Evolutionary conservation across 2,113 vertebrate species (phyloP).

Genomic region (Otis tarda): DNA sequence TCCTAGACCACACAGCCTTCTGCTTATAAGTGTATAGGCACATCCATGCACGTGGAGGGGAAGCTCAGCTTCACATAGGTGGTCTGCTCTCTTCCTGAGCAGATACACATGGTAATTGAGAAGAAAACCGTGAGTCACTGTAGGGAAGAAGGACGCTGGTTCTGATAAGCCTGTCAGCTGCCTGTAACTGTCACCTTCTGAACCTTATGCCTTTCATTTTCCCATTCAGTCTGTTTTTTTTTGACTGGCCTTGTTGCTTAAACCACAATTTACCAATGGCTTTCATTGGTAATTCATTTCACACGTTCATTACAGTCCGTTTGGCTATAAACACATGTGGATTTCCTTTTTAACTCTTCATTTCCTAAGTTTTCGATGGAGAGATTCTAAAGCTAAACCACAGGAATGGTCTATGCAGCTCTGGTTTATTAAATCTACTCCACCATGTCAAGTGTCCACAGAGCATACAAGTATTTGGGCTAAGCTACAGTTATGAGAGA

Average conservation of each 20-base stretch:
- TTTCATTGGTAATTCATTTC: conserved; percentile 65
- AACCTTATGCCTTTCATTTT: not conserved
- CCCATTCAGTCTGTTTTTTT: not conserved
- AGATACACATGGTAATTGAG: not conserved
- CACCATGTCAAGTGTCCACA: not conserved
- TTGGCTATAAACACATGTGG: conserved; percentile 60
- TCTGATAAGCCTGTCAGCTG: not conserved
- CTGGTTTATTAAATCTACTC: conserved; percentile 62
- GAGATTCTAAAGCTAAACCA: conserved; percentile 62
- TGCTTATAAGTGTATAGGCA: conserved; percentile 2
- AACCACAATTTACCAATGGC: conserved; percentile 16
- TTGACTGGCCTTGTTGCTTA: not conserved
- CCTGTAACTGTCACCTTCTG: not conserved
- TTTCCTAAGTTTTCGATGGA: conserved; percentile 59
- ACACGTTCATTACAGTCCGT: conserved; percentile 42
- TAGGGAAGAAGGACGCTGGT: not conserved
- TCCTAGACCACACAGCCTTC: conserved; percentile 52
- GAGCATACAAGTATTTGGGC: not conserved
- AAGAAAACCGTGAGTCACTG: not conserved
- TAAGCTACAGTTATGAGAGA: conserved; percentile 34
- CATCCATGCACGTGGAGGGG: not conserved
- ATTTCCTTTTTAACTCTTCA: conserved; percentile 72
- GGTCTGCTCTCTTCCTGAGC: conserved; percentile 20
- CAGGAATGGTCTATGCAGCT: conserved; percentile 46
- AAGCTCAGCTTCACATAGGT: conserved; percentile 25